A percentile compares a stretch with the other conserved stretches of the same genome.
phyloP scores from a whole-genome alignment of 2,888 invertebrate genomes.

The Petrolisthes cinctipes region DNA sequence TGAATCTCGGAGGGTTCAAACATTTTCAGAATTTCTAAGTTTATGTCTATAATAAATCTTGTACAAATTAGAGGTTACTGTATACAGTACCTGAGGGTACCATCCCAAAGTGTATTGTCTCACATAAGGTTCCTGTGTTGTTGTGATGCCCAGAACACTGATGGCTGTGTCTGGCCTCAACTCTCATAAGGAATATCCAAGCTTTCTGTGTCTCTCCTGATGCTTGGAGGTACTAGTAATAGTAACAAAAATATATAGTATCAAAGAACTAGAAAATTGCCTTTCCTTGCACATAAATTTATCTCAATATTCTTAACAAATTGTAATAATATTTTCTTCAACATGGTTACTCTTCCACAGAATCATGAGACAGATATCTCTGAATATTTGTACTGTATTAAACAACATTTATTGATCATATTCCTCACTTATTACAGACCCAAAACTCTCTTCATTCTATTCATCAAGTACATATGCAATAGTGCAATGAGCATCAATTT shows the following conservation, averaged over 20 bases:
- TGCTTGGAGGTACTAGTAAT: slow-evolving; percentile 73
- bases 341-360: too few relatives aligned
- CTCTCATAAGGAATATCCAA: slow-evolving; percentile 39
- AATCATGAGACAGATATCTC: too few relatives aligned
- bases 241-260: not conserved
- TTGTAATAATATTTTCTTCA: too few relatives aligned
- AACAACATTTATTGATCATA: not conserved
- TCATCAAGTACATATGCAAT: too few relatives aligned
- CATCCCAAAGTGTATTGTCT: slow-evolving; percentile 37
- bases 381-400: not conserved
- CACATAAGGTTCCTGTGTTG: slow-evolving; percentile 13
- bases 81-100: slow-evolving; percentile 36
- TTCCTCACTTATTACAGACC: not conserved
- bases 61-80: not conserved
- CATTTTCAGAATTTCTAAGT: too few relatives aligned
- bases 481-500: too few relatives aligned
- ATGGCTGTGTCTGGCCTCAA: slow-evolving; percentile 24
- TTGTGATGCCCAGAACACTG: slow-evolving; percentile 36
- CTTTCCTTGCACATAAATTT: too few relatives aligned
- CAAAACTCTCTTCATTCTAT: not conserved
- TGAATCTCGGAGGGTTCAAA: too few relatives aligned
- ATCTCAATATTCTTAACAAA: too few relatives aligned
- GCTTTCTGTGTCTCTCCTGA: slow-evolving; percentile 33
- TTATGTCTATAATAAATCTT: not conserved
- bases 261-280: not conserved